phyloP scores from a whole-genome alignment of 2,888 invertebrate genomes.

The Dryobotodes eremita region DNA sequence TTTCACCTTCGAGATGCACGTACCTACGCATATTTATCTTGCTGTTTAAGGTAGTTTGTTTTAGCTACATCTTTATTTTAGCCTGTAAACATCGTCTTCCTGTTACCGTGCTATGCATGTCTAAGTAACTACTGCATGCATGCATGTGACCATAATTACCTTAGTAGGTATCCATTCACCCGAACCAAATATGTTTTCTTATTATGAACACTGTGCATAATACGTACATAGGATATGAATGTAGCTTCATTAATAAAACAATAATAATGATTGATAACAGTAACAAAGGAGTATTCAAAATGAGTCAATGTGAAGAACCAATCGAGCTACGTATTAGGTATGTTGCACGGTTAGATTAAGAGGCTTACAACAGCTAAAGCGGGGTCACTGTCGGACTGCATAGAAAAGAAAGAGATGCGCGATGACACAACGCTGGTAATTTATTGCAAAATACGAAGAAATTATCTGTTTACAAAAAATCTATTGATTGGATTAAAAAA shows the following conservation, averaged over 20 bases:
- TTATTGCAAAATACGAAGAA: no score
- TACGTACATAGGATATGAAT: neutral
- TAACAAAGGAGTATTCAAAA: constrained; percentile 4
- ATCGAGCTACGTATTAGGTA: neutral
- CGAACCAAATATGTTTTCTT: neutral
- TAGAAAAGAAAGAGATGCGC: no score
- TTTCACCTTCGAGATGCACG: neutral
- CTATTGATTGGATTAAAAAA: no score
- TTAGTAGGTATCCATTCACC: neutral
- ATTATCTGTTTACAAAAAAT: no score
- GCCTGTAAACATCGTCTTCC: neutral
- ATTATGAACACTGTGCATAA: neutral
- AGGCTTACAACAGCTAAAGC: no score
- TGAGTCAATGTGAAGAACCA: neutral
- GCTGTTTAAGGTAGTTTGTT: neutral
- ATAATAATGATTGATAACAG: neutral
- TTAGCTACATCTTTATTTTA: neutral
- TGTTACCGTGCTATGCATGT: neutral
- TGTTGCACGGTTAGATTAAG: neutral
- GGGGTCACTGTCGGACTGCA: no score
- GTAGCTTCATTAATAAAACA: neutral
- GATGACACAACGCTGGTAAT: no score
- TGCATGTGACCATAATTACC: neutral
- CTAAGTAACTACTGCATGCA: neutral
- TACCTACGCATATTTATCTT: neutral